Evolutionary conservation across 1,140 invertebrate species (phyloP).

Genomic region (Drosophila mayri): DNA sequence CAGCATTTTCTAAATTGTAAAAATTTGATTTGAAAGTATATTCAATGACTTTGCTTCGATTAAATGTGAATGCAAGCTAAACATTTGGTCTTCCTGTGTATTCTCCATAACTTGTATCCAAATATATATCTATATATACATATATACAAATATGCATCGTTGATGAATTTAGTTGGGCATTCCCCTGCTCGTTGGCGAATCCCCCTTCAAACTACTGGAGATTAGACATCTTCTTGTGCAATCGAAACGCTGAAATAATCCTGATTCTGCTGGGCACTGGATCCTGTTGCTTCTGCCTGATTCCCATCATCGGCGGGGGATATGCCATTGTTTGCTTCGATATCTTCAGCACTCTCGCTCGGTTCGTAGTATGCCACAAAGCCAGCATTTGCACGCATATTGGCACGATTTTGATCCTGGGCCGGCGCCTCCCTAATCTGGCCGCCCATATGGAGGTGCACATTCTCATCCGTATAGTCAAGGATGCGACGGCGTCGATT

Average conservation of each 20-base stretch:
- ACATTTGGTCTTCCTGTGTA: background rate
- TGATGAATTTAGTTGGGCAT: background rate
- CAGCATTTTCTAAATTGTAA: background rate
- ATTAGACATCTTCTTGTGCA: background rate
- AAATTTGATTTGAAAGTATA: background rate
- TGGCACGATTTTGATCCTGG: background rate
- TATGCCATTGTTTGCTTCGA: background rate
- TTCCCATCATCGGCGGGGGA: background rate
- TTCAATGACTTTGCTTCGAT: background rate
- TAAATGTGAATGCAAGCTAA: background rate
- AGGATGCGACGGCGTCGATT: conserved; percentile 92
- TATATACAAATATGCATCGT: background rate
- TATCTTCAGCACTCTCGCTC: background rate
- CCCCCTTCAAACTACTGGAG: background rate
- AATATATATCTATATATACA: background rate
- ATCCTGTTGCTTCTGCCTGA: too few relatives aligned
- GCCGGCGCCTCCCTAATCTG: conserved; percentile 6
- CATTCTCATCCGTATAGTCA: conserved; percentile 91
- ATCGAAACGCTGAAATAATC: background rate
- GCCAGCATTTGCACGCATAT: conserved; percentile 21
- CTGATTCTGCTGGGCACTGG: background rate
- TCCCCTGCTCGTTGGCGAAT: background rate
- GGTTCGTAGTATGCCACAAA: conserved; percentile 3
- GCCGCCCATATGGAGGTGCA: conserved; percentile 72
- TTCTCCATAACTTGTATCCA: conserved; percentile 2